Evolutionary conservation across 1,140 invertebrate genomes (phyloP).

Genomic region (Palaemon carinicauda): DNA sequence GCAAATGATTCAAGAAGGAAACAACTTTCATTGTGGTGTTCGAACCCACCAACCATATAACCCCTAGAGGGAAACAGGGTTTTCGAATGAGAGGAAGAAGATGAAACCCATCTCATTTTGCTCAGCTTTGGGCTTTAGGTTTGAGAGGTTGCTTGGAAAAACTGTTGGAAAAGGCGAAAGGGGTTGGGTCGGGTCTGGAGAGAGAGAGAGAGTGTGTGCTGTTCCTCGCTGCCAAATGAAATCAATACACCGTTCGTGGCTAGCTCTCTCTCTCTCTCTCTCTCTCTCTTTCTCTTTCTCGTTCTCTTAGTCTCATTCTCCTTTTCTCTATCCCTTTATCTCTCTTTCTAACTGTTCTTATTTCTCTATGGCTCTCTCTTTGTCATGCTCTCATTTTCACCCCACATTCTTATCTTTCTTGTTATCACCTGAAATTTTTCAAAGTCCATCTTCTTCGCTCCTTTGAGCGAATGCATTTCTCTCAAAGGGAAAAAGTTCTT

Average conservation of each 20-base stretch:
- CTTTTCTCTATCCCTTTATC: too few species aligned
- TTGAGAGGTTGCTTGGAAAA: too few species aligned
- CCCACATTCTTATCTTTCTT: background rate
- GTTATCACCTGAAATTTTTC: background rate
- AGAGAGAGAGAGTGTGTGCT: background rate
- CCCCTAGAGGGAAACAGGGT: too few species aligned
- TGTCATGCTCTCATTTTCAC: background rate
- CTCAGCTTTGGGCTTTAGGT: too few species aligned
- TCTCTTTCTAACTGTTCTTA: background rate
- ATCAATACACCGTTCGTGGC: slow-evolving; percentile 1
- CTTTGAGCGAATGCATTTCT: background rate
- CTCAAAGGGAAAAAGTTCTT: background rate
- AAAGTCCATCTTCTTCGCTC: background rate
- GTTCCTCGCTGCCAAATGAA: slow-evolving; percentile 1
- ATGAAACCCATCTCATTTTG: too few species aligned
- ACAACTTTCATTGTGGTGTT: too few species aligned
- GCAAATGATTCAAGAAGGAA: too few species aligned
- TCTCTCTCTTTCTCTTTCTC: background rate
- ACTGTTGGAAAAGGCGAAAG: background rate
- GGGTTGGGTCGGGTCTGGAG: background rate
- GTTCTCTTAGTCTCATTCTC: background rate
- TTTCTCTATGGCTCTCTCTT: background rate
- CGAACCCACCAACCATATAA: too few species aligned
- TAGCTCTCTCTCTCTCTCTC: background rate
- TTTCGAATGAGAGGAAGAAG: too few species aligned